phyloP scores from a whole-genome alignment of 2,888 invertebrate species.

The Hemicrepidius hirtus region DNA sequence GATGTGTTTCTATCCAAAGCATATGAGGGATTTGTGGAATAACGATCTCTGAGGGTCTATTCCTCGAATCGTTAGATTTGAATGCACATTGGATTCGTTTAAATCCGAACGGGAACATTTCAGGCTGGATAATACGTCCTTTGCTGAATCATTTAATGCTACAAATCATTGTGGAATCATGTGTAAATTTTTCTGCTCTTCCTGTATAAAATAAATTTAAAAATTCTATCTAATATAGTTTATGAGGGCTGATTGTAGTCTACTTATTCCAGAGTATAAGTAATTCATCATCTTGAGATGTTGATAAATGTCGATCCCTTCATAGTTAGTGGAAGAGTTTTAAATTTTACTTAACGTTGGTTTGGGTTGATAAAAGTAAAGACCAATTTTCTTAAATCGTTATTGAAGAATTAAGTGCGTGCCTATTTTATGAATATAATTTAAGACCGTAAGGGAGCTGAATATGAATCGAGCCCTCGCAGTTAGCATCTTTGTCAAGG shows the following conservation, averaged over 20 bases:
- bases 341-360: conserved; percentile 5
- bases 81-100: conserved; percentile 24
- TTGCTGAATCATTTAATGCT: conserved; percentile 19
- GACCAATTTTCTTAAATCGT: conserved; percentile 26
- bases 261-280: too few species aligned
- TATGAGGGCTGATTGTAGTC: too few species aligned
- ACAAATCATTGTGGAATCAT: conserved; percentile 7
- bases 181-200: conserved; percentile 1
- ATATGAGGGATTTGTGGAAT: conserved; percentile 14
- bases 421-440: conserved; percentile 24
- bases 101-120: conserved; percentile 20
- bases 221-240: too few species aligned
- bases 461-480: conserved; percentile 20
- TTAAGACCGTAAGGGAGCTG: conserved; percentile 26
- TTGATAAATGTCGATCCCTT: too few species aligned
- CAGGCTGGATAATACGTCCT: neutral
- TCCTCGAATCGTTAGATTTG: conserved; percentile 12
- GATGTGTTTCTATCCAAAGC: neutral
- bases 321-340: too few species aligned
- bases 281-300: too few species aligned
- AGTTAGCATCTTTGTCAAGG: conserved; percentile 16
- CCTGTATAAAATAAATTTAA: neutral
- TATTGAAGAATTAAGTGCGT: conserved; percentile 24
- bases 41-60: conserved; percentile 13
- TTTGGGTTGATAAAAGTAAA: conserved; percentile 11